Base-by-base conservation (phyloP, 35 echinoderm and acorn worm species). In the Heliocidaris erythrogramma region DNA sequence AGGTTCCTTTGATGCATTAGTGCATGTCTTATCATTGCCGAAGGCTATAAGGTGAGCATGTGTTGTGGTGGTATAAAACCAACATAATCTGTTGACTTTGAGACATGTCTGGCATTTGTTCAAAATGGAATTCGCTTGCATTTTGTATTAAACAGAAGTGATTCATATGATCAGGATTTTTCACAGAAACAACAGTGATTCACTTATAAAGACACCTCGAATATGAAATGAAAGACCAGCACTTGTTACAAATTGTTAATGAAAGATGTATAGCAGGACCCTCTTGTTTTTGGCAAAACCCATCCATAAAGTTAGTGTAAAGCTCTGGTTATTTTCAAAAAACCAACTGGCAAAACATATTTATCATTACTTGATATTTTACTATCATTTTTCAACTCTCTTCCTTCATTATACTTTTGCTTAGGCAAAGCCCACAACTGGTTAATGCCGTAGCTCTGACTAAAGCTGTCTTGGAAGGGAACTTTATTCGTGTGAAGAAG, bases 1-100 rank as follows among this genome's bases (percentile, higher is more conserved):
- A 96, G 96, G 96, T 94, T 96, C 96, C n/a, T 65, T 93, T 60
- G 94, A 97, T 92, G 94, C 94, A 18, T 48, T 97, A 4, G 48
- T 85, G 29, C 94, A 95, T 89, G 48, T 90, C 17, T 30, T 95
- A 11, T 93, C 48, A 24, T 93, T 97, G 93, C 96, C 96, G 27
- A 32, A 84, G 5, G 12, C 21, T 65, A 59, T 97, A 9, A 95
- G 94, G 96, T 97, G 86, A 93, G 91, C 3, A 11, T 48, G 42
- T 89, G 24, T 84, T 42, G n/a, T 27, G 24, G 17, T 69, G 0
- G 18, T 7, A 78, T 27, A 21, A 78, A 18, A 27, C 7, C 27
- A 5, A 29, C 21, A 78, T 78, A 78, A 78, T 27, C 14, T 27
- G 65, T 78, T 78, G 21, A 27, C 27, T 42, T 1, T 42, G 35